Evolutionary conservation across 2,113 vertebrate genomes (phyloP), one percentile per base, ranked within the genome.

Genomic region (Herpetotheres cachinnans): DNA sequence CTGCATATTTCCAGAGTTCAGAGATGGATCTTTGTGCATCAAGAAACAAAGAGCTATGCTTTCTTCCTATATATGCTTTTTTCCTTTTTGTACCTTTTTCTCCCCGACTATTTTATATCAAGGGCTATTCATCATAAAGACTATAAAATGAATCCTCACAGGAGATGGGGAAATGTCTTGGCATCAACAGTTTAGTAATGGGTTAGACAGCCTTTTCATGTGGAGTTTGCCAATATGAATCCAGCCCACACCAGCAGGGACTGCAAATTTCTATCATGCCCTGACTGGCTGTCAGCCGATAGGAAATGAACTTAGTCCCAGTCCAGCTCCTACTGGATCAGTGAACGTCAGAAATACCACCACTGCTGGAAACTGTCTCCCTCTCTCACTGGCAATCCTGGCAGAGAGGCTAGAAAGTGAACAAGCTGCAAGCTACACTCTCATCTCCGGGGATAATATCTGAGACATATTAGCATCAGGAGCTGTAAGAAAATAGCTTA

Each of bases 291-390:
- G 91, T 91, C 93, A 95, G 95, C 66, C 7, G 8, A 76, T 62
- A 90, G 91, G 93, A 96, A 97, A 96, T n/a, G 36, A 91, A 89
- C 84, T 93, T 80, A 89, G 73, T 95, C 94, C 74, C 93, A 82
- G 94, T 90, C 93, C 86, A 82, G 94, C 54, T 94, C 70, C 81
- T 95, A 66, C 83, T 95, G 3, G 4, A 93, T 89, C 83, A 90
- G 54, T 47, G 86, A 80, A 71, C 0, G 2, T 93, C 90, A 86
- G 88, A 92, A 97, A 92, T 74, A 89, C 86, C 89, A 85, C 55
- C 42, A 20, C 86, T 89, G 86, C 86, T 93, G 84, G 86, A 89
- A 96, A 77, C 78, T 19, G 40, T 34, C 84, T 94, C 66, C 86
- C 66, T 89, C n/a, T 82, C 94, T 93, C 91, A 47, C 70, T 77